phyloP scores from a whole-genome alignment of 2,888 invertebrate species.

The Plebejus anna region DNA sequence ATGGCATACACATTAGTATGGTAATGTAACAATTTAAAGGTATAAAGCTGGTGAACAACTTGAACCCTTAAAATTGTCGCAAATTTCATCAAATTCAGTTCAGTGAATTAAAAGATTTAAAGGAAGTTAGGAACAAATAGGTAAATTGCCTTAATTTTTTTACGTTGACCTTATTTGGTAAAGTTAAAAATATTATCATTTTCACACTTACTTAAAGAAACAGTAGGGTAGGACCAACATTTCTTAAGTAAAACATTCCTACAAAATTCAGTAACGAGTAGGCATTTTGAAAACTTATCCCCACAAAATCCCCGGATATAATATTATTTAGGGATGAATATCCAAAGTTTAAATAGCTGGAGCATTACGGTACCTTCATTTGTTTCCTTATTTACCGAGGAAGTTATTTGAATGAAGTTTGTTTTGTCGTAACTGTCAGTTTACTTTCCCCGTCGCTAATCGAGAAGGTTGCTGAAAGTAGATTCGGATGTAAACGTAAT shows the following conservation, averaged over 20 bases:
- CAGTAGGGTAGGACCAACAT: not conserved
- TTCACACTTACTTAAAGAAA: too few relatives aligned
- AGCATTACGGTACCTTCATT: not conserved
- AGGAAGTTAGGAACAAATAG: too few relatives aligned
- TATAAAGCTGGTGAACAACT: too few relatives aligned
- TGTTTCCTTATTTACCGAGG: not conserved
- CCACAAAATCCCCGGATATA: not conserved
- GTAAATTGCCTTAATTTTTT: too few relatives aligned
- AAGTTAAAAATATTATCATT: too few relatives aligned
- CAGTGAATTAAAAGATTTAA: too few relatives aligned
- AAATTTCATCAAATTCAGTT: too few relatives aligned
- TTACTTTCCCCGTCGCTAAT: not conserved
- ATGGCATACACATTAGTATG: too few relatives aligned
- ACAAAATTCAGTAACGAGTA: not conserved
- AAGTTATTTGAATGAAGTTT: not conserved
- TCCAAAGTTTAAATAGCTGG: not conserved
- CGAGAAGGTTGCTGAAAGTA: not conserved
- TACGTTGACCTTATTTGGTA: too few relatives aligned
- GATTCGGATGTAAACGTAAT: not conserved
- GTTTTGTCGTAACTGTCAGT: conserved; percentile 1
- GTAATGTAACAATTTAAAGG: too few relatives aligned
- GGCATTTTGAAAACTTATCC: not conserved
- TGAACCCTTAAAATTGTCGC: too few relatives aligned
- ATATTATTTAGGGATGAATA: not conserved
- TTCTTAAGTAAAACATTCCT: not conserved